Base-by-base conservation (phyloP, 2,797 vertebrate species). In the Hephaestus fuliginosus region DNA sequence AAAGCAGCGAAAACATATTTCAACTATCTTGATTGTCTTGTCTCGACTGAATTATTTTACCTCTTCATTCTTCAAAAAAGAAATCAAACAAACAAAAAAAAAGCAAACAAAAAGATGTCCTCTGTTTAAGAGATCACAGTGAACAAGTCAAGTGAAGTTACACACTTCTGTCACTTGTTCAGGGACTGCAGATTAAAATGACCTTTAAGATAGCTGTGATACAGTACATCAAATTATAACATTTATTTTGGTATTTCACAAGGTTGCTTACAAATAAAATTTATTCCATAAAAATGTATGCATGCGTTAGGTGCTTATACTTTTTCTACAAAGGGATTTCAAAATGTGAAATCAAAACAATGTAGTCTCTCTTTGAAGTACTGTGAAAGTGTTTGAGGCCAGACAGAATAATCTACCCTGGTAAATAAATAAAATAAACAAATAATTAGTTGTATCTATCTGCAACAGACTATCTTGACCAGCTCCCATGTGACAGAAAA, bases 391-490 rank as follows among this genome's bases (percentile, higher is more conserved):
- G 41, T 53, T 25, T 46, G 12, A 55, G 9, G 12, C 53, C 11
- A 33, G 41, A 58, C 20, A 52, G 18, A 52, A 36, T 70, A 0
- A 58, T 70, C 13, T 46, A 18, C 30, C 65, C 13, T 51, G 11
- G 13, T 39, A 11, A 48, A 28, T 28, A 14, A 75, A 64, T 53
- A 11, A 39, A 18, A n/a, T 43, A 56, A 41, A 25, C 25, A 25
- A 25, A 25, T 25, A 63, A 9, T 43, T 36, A 0, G 62, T 43
- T 41, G 66, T 3, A 17, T 1, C 66, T 63, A 67, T 70, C 57
- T 72, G 39, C 33, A 39, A 7, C 10, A 74, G 55, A 76, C 13
- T 10, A 30, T 65, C 13, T 69, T 25, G 20, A 73, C 48, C 52
- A 52, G 46, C 28, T 18, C 60, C 17, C 46, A 79, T 25, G 33